These are phyloP conservation scores for Myotis findleyi DNA, from an alignment of 2,797 vertebrate species.

Conservation along the genomic window DNA sequence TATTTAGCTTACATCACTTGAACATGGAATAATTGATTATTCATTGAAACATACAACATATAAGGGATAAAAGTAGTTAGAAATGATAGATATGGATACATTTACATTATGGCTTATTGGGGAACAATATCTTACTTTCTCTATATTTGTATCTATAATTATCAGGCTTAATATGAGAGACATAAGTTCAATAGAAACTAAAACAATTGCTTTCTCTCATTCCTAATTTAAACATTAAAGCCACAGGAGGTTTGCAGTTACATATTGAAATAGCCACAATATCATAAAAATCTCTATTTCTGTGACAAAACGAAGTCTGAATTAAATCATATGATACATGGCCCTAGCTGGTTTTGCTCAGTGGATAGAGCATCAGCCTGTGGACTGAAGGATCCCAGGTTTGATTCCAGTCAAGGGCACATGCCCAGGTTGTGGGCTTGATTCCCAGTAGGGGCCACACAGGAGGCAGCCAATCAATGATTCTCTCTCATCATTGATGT, in stretches of 20 bases:
- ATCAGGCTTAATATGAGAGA: not conserved
- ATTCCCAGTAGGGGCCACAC: no score
- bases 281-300: not conserved
- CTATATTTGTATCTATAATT: not conserved
- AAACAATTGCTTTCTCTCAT: not conserved
- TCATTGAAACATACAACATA: not conserved
- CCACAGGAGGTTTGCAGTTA: not conserved
- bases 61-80: not conserved
- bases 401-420: no score
- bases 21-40: not conserved
- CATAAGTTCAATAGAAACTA: not conserved
- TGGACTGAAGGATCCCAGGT: no score
- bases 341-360: no score
- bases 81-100: not conserved
- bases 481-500: no score
- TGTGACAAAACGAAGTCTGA: not conserved
- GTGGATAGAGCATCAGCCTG: no score
- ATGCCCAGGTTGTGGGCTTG: no score
- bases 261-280: not conserved
- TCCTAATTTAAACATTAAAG: not conserved
- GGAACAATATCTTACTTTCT: not conserved
- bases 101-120: not conserved
- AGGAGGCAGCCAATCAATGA: no score
- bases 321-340: not conserved
- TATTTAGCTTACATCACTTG: not conserved